Base-by-base conservation (phyloP, 1,140 invertebrate genomes). In the Drosophila dunni region DNA sequence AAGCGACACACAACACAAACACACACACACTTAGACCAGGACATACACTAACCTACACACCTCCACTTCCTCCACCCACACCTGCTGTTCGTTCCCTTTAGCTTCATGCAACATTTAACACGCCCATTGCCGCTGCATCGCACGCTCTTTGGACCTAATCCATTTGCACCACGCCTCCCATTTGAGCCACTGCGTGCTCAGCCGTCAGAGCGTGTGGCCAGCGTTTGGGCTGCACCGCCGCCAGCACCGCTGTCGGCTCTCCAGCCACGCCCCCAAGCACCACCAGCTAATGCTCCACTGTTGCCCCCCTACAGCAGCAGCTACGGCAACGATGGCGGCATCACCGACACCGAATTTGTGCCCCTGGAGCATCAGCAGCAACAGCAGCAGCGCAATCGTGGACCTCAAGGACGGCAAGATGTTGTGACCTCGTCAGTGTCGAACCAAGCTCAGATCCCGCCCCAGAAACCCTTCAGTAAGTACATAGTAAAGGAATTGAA, bases 41-140 rank as follows among this genome's bases (percentile, higher is more conserved):
- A 72, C 40, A 66, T 24, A 73, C 82, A 88, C 75, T 82, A 82
- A 86, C 71, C 53, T 61, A 50, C 63, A 76, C 75, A 17, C 13
- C 24, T 63, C 53, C 20, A 34, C 10, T 46, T 61, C 67, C 67
- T 48, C 51, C 54, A 38, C 33, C 29, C 7, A 8, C 15, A 17
- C 24, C 63, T 9, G 40, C 50, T 8, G 24, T 34, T 56, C 40
- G 51, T 53, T 33, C 51, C 68, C 45, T 24, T 54, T 70, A 89
- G 84, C 85, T 90, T 89, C 71, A 90, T 90, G 80, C 85, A 80
- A 85, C 84, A 84, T 51, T 63, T 89, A 89, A 89, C 84, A 83
- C 85, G 82, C 42, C 85, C 85, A 81, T 81, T 74, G 68, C 84
- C 85, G 81, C 60, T 85, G 75, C 84, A 84, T 71, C 84, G 81